Conservation (phyloP, 2,888 invertebrate species). For the Aethes cnicana region DNA sequence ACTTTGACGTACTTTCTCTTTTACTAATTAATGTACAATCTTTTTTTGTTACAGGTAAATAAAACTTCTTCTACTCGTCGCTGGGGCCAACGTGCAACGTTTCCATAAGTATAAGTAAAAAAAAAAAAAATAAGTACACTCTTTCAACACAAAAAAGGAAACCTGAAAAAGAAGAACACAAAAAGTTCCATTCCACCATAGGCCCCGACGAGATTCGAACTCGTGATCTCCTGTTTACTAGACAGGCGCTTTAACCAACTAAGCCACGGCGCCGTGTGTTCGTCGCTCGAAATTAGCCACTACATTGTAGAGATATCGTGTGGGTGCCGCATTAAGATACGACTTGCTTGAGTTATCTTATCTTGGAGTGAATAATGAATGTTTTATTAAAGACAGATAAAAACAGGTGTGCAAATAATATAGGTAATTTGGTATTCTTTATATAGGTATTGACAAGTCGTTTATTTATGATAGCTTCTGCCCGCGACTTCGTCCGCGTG, state of each 20-base stretch:
- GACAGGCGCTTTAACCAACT: conserved; percentile 89
- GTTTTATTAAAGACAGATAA: no score
- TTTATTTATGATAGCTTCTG: no score
- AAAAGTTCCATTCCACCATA: conserved; percentile 37
- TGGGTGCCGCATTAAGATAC: background rate
- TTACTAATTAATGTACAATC: background rate
- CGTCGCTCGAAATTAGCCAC: conserved; percentile 11
- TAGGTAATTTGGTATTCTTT: no score
- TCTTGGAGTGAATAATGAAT: no score
- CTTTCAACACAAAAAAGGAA: background rate
- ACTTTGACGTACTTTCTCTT: no score
- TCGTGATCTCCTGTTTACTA: conserved; percentile 90
- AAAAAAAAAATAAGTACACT: background rate
- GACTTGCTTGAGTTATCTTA: background rate
- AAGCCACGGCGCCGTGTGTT: conserved; percentile 84
- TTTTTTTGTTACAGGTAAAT: conserved; percentile 17
- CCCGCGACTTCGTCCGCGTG: no score
- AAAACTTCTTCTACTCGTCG: background rate
- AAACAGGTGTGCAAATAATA: background rate
- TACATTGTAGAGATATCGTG: background rate
- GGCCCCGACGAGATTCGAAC: conserved; percentile 89
- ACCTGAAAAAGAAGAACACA: background rate
- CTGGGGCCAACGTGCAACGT: background rate
- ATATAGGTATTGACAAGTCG: no score
- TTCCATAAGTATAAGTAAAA: background rate